Base-by-base conservation (phyloP, 2,797 vertebrate genomes). In the Brachyalestes nurse region DNA sequence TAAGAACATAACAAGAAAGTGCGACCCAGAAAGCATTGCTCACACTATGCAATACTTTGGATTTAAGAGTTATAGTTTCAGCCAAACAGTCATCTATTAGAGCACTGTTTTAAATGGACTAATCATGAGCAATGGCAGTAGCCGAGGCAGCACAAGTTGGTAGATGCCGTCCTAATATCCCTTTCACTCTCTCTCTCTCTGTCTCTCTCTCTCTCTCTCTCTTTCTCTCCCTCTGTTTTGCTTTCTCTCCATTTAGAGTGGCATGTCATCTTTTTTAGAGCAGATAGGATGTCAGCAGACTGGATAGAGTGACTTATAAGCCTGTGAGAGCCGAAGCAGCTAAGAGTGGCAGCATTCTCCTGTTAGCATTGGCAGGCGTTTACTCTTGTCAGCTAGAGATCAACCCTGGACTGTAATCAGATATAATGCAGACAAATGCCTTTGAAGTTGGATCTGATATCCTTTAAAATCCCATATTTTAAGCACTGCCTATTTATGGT, bases 361-460 rank as follows among this genome's bases (percentile, higher is more conserved):
- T 81, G 62, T 76, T 73, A 75, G 62, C 58, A 71, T 53, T 87
- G 83, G 84, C 85, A 80, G 62, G 70, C 23, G 28, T 77, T 72
- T 23, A 77, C 73, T 72, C 65, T 55, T 80, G 72, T 80, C 83
- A 83, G 77, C 72, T 80, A 58, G 51, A 86, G 77, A 83, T 87
- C 79, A 88, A 72, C 72, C 51, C 76, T 82, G 60, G 71, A 81
- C 75, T 80, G 75, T 78, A 82, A 86, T 88, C 86, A 86, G 73
- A 82, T 85, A 84, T 87, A 87, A 89, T 84, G 84, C 78, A 84
- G 83, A 87, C 84, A 82, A 85, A 86, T 80, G 75, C 80, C 87
- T 89, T 87, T 87, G 84, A 89, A 86, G 88, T 83, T 75, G 51
- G 80, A 84, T 75, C 82, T 81, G 79, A 85, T 87, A 87, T 84